Evolutionary conservation across 2,797 vertebrate species (phyloP).

Genomic region (Brachyrhaphis roseni): DNA sequence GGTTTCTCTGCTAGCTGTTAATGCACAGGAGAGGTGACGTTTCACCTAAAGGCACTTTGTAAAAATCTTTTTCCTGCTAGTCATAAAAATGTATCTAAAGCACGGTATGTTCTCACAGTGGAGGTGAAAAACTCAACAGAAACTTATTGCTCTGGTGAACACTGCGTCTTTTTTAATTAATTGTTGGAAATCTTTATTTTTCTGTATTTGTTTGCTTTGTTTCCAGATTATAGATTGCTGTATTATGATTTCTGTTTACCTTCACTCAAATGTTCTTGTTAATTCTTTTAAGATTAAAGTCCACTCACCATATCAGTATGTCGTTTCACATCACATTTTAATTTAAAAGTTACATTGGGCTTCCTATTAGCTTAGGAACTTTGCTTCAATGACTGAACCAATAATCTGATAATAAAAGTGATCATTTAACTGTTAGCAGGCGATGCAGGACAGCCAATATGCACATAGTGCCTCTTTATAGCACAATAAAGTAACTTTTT

Average conservation of each 20-base stretch:
- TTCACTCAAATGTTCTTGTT: not conserved
- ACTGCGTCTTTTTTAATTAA: not conserved
- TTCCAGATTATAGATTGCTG: not conserved
- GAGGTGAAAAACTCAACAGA: not conserved
- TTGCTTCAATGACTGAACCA: not conserved
- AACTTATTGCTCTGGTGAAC: not conserved
- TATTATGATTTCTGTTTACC: not conserved
- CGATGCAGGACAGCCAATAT: not conserved
- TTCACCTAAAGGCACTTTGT: conserved; percentile 12
- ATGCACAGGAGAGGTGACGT: conserved; percentile 28
- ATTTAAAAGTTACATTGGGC: not conserved
- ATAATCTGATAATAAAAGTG: not conserved
- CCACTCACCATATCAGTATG: not conserved
- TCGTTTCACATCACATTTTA: not conserved
- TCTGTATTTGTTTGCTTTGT: not conserved
- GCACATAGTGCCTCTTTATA: too few species aligned
- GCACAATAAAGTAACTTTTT: not conserved
- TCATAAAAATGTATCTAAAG: conserved; percentile 8
- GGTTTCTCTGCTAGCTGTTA: conserved; percentile 31
- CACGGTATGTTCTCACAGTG: not conserved
- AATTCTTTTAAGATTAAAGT: not conserved
- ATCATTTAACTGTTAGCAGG: not conserved
- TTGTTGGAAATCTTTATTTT: not conserved
- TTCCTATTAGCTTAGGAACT: not conserved
- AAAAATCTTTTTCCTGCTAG: conserved; percentile 14